Evolutionary conservation across 2,888 invertebrate genomes (phyloP).

Genomic region (Polyommatus iphigenia): DNA sequence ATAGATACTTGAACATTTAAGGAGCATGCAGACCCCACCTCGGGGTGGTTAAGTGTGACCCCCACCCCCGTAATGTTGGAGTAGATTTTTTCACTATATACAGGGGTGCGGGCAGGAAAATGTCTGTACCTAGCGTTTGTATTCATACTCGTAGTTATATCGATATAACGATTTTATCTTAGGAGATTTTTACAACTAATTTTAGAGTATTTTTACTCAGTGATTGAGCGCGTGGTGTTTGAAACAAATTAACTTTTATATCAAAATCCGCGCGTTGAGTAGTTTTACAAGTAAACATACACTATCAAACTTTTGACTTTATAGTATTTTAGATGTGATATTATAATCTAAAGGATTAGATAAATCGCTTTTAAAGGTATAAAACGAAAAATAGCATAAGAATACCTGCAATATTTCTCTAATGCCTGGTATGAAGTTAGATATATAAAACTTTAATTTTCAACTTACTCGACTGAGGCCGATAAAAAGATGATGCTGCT

Average conservation of each 20-base stretch:
- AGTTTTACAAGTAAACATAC: too few species aligned
- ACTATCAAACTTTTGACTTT: too few species aligned
- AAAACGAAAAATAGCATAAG: too few species aligned
- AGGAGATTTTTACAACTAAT: neutral
- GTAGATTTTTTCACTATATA: slow-evolving; percentile 71
- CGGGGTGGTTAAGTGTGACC: slow-evolving; percentile 61
- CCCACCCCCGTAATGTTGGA: slow-evolving; percentile 66
- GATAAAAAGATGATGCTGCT: slow-evolving; percentile 23
- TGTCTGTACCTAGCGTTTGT: slow-evolving; percentile 11
- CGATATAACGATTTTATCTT: neutral
- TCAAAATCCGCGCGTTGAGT: too few species aligned
- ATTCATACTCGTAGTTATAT: neutral
- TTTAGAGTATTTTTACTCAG: neutral
- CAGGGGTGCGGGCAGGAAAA: slow-evolving; percentile 46
- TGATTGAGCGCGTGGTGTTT: neutral
- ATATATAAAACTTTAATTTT: neutral
- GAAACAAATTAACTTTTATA: too few species aligned
- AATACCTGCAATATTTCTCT: too few species aligned
- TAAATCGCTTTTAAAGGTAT: too few species aligned
- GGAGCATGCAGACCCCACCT: slow-evolving; percentile 56
- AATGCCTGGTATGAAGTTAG: neutral
- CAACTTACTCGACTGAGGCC: slow-evolving; percentile 35
- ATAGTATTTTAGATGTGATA: too few species aligned
- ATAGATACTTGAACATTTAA: slow-evolving; percentile 43
- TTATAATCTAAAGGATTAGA: too few species aligned